Percentiles rank a stretch among this genome's conserved stretches.
Evolutionary conservation across 2,888 invertebrate genomes (phyloP).

Genomic region (Noctua pronuba): DNA sequence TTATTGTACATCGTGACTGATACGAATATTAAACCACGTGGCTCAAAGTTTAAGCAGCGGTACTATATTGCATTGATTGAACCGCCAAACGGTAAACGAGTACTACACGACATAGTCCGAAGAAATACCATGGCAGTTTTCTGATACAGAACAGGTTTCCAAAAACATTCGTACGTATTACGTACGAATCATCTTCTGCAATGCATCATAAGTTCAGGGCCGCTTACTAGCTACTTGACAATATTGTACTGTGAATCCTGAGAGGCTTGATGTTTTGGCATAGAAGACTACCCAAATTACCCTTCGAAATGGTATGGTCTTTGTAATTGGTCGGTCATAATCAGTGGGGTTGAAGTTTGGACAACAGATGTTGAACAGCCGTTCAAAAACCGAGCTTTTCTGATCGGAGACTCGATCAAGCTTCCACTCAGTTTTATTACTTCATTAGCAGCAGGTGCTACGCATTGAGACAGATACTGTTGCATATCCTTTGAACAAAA

Average conservation of each 20-base stretch:
- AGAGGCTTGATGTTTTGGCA: not conserved
- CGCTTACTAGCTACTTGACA: not conserved
- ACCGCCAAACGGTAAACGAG: conserved; percentile 17
- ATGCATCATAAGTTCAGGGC: not conserved
- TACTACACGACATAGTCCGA: conserved; percentile 7
- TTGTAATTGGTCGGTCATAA: not conserved
- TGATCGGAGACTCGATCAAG: not conserved
- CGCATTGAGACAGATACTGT: not conserved
- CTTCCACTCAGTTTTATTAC: not conserved
- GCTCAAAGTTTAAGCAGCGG: not conserved
- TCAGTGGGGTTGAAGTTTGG: not conserved
- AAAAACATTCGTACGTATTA: no score
- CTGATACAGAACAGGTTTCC: no score
- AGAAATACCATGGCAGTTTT: not conserved
- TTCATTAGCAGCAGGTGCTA: conserved; percentile 21
- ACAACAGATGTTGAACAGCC: not conserved
- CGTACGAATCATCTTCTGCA: not conserved
- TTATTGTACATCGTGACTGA: not conserved
- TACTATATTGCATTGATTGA: conserved; percentile 9
- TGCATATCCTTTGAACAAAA: conserved; percentile 5
- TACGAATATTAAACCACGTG: conserved; percentile 15
- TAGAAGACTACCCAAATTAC: not conserved
- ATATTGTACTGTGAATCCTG: not conserved
- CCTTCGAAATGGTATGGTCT: not conserved
- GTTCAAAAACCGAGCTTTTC: not conserved